Base-by-base conservation (phyloP, 2,888 invertebrate species). In the Hololepta plana region DNA sequence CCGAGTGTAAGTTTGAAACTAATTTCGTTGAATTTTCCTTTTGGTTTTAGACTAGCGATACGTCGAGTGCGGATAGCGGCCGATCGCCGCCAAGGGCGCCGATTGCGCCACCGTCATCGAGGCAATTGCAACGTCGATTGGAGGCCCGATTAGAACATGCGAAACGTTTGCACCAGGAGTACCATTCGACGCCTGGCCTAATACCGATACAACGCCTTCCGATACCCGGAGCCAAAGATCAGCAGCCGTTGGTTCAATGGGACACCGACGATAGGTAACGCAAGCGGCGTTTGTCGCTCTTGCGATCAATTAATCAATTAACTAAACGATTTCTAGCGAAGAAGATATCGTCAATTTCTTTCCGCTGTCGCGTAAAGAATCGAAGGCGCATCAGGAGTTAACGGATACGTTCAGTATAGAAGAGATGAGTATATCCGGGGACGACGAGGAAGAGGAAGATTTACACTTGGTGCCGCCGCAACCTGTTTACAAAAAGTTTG, bases 341-440 rank as follows among this genome's bases (percentile, higher is more conserved):
- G 59, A 60, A 40, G 61, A 60, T 33, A 55, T 62, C 26, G 55
- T 54, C 12, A 58, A 60, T 39, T 60, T 61, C 43, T 63, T 61
- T 40, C 60, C 62, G 4, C 44, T 63, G 23, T 48, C 52, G 2
- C 42, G 52, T 20, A 54, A 53, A 35, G 55, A 55, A 37, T 46
- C 47, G 16, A 41, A 49, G 32, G 43, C 47, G 17, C 60, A 63
- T 32, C 59, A 59, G 36, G 64, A 65, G 42, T 53, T 67, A 27
- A 62, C 64, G n/a, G 63, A 66, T 40, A 67, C 67, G 33, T 57
- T 68, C 38, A 64, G 65, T 34, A 64, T 67, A 47, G 67, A 67
- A 51, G 64, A 67, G 45, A 60, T 67, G 51, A 66, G 65, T 50
- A 56, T 67, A 44, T 66, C 65, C 31, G 64, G 62, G 3, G 55